These are phyloP conservation scores for Erynnis tages DNA, from an alignment of 2,888 invertebrate genomes.

Conservation along the genomic window DNA sequence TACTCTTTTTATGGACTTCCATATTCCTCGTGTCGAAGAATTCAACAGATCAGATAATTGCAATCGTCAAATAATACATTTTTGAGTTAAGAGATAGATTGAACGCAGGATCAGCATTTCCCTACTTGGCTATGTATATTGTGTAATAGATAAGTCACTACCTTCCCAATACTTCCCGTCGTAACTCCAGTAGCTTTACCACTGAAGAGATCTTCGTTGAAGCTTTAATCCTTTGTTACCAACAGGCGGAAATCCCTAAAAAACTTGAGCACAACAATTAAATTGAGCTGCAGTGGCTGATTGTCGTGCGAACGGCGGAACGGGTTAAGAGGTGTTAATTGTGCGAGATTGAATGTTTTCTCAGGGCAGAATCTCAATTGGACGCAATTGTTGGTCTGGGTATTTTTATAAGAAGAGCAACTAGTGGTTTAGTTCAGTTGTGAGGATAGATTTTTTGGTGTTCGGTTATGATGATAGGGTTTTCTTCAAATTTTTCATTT, in stretches of 20 bases:
- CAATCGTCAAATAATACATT: too few relatives aligned
- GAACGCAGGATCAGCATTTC: too few relatives aligned
- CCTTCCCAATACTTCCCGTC: too few relatives aligned
- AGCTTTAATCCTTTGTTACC: not conserved
- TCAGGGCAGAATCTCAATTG: conserved; percentile 79
- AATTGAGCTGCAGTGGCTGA: conserved; percentile 55
- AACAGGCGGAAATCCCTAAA: conserved; percentile 21
- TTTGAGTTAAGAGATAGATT: too few relatives aligned
- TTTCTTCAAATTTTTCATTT: too few relatives aligned
- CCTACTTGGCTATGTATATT: too few relatives aligned
- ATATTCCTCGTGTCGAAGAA: too few relatives aligned
- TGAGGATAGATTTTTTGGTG: not conserved
- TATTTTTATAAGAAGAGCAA: conserved; percentile 38
- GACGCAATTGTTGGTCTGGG: conserved; percentile 68
- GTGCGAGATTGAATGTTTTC: conserved; percentile 82
- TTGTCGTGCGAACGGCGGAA: conserved; percentile 77
- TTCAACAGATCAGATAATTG: too few relatives aligned
- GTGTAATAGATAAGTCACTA: too few relatives aligned
- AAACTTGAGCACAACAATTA: conserved; percentile 45
- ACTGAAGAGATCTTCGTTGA: not conserved
- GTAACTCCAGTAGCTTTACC: not conserved
- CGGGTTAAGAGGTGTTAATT: conserved; percentile 83
- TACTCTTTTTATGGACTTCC: too few relatives aligned
- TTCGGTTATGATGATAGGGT: not conserved
- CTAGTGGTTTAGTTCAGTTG: conserved; percentile 10